Conservation (phyloP, 2,888 invertebrate species). For the Eulithis testata region DNA sequence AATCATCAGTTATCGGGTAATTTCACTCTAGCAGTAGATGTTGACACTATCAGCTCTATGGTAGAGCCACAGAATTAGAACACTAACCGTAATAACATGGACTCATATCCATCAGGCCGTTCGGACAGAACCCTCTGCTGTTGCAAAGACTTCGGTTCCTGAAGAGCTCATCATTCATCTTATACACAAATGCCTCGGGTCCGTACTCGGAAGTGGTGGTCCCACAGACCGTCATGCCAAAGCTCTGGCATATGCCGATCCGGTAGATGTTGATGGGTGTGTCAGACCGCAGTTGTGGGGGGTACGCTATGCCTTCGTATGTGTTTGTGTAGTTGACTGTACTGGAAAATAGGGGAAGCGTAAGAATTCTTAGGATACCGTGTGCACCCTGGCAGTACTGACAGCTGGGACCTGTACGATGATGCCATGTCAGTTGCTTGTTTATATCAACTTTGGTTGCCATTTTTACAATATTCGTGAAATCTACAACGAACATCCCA, state of each 20-base stretch:
- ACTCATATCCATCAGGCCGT: conserved; percentile 86
- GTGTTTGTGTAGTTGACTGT: conserved; percentile 83
- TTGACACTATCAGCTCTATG: too few species aligned
- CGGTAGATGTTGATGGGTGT: conserved; percentile 87
- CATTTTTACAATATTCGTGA: too few species aligned
- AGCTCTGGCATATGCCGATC: conserved; percentile 90
- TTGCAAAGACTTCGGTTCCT: conserved; percentile 68
- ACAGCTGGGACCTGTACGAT: too few species aligned
- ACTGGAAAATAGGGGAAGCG: conserved; percentile 36
- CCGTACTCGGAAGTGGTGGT: conserved; percentile 69
- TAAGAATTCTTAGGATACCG: neutral
- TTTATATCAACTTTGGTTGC: too few species aligned
- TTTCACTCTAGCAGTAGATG: too few species aligned
- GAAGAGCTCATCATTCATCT: conserved; percentile 85
- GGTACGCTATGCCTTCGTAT: conserved; percentile 90
- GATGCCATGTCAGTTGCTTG: too few species aligned
- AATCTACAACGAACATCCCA: too few species aligned
- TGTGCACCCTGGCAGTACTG: too few species aligned
- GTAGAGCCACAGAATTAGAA: neutral
- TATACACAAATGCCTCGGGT: conserved; percentile 85
- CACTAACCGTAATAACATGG: conserved; percentile 88
- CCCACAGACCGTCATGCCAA: conserved; percentile 67
- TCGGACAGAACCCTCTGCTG: conserved; percentile 75
- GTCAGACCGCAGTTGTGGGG: conserved; percentile 82
- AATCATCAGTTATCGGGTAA: too few species aligned